A percentile compares a stretch with the other conserved stretches of the same genome.
Evolutionary conservation across 2,113 vertebrate genomes (phyloP).

Genomic region (Isurus oxyrinchus): DNA sequence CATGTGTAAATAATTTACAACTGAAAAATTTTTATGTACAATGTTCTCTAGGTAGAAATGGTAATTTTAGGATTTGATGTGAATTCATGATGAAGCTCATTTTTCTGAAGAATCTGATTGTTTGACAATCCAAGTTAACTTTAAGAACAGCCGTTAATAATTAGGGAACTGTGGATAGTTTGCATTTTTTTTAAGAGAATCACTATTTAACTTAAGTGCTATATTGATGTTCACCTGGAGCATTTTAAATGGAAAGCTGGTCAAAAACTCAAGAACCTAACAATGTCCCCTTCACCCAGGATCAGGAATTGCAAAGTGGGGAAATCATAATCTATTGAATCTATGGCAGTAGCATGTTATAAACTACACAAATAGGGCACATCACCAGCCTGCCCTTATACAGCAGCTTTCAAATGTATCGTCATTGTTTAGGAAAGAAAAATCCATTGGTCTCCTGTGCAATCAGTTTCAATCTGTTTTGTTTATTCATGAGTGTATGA

Average conservation of each 20-base stretch:
- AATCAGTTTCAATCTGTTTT: neutral
- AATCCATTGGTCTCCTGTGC: neutral
- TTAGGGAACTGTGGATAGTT: neutral
- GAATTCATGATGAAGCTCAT: neutral
- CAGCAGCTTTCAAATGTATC: neutral
- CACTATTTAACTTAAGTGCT: neutral
- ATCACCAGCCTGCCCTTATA: neutral
- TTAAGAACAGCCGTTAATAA: neutral
- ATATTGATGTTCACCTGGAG: neutral
- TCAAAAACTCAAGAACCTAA: neutral
- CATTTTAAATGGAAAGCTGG: neutral
- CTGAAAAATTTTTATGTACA: neutral
- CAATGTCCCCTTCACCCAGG: neutral
- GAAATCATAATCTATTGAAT: neutral
- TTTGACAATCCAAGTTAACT: neutral
- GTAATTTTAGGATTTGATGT: neutral
- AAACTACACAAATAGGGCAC: neutral
- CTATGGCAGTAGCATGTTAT: neutral
- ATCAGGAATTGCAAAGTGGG: neutral
- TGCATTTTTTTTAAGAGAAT: neutral
- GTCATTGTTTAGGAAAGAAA: neutral
- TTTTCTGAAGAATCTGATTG: neutral
- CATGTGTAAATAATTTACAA: constrained; percentile 2
- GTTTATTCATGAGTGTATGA: neutral
- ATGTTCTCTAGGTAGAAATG: neutral